Evolutionary conservation across 2,797 vertebrate genomes (phyloP), one percentile per base, ranked within the genome.

Genomic region (Scarus forsteni): DNA sequence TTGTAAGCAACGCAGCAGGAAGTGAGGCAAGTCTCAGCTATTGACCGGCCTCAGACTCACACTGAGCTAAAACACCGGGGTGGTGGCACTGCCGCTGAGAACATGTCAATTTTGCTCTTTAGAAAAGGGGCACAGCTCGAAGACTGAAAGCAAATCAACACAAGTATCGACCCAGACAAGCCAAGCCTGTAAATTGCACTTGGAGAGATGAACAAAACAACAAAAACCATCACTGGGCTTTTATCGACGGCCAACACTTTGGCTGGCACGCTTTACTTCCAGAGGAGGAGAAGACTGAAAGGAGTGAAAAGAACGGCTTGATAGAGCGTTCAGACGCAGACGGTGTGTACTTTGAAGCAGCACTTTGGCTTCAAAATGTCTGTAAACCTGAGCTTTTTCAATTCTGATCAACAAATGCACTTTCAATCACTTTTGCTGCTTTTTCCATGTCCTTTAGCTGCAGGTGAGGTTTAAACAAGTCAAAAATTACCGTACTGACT

Each of bases 51-150:
- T 55, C 63, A 56, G 81, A 79, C 79, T 80, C 88, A 87, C 75
- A 82, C 87, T 74, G 86, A 72, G 86, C 86, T 83, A 81, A 85
- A 88, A 90, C 81, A 88, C 82, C 70, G 83, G 79, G 84, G 84
- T 85, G 88, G 81, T 84, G 88, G 87, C 82, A 81, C 71, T 46
- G 81, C 89, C 6, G 80, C 90, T 86, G 90, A 85, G 89, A 90
- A 89, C 88, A 84, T 81, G 90, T 92, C 90, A 91, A 92, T 93
- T 89, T 84, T 91, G 90, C 91, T 91, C 91, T 92, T 93, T 92
- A 87, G 84, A 91, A 91, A 93, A 81, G 84, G 81, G 85, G 74
- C 87, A 73, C 81, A 62, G 84, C 84, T 90, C 75, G 84, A 85
- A 88, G 86, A 91, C 89, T 90, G 91, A 89, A 89, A 90, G 89